These are phyloP conservation scores for Accipiter cooperii DNA, from an alignment of 2,113 vertebrate genomes.

Conservation along the genomic window DNA sequence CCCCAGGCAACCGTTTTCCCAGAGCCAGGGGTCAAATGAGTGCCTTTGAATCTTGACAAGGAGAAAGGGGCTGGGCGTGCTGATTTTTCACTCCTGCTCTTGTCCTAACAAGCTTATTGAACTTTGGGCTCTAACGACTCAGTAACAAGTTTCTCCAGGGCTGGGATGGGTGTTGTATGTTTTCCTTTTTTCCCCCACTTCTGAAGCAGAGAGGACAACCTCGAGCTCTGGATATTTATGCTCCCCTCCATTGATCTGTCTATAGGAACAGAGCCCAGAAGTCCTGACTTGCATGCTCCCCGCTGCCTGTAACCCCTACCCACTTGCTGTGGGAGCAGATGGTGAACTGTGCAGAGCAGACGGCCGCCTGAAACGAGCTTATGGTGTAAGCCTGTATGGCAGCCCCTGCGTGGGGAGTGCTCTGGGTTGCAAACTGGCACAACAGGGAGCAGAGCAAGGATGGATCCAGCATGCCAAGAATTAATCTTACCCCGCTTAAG, in stretches of 20 bases:
- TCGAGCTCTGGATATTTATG: fast-evolving
- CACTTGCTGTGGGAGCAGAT: neutral
- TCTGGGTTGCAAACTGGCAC: neutral
- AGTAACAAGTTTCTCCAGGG: neutral
- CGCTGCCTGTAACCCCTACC: fast-evolving
- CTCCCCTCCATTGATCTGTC: neutral
- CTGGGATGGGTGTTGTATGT: neutral
- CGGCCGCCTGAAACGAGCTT: neutral
- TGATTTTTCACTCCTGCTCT: neutral
- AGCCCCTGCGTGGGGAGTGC: neutral
- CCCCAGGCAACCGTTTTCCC: neutral
- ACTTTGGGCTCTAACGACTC: neutral
- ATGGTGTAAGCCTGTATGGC: neutral
- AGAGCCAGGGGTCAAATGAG: fast-evolving
- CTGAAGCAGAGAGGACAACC: neutral
- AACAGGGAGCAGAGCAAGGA: neutral
- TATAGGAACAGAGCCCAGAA: neutral
- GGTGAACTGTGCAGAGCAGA: neutral
- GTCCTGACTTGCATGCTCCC: neutral
- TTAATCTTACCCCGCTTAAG: neutral
- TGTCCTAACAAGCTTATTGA: neutral
- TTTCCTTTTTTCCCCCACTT: neutral
- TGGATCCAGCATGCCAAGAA: neutral
- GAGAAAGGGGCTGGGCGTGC: neutral
- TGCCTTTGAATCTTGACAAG: neutral